Conservation (phyloP, 2,797 vertebrate genomes). For the Sarcophilus harrisii region DNA sequence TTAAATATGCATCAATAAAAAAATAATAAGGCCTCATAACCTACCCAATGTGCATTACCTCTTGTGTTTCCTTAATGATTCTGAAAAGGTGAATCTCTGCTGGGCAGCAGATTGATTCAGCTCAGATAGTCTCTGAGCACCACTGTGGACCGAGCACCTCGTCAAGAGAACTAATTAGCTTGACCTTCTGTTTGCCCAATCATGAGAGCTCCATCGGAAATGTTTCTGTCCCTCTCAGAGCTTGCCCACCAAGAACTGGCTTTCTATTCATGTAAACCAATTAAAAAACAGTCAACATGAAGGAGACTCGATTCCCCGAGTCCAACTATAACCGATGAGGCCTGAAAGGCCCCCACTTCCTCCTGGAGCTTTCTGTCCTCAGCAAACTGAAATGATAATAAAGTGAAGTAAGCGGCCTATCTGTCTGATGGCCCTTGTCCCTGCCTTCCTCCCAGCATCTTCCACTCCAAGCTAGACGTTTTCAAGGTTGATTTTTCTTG, state of each 20-base stretch:
- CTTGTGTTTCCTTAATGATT: slow-evolving; percentile 77
- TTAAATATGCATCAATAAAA: slow-evolving; percentile 53
- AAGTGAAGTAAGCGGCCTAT: background rate
- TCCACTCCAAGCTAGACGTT: background rate
- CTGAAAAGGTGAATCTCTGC: slow-evolving; percentile 71
- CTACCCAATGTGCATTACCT: slow-evolving; percentile 76
- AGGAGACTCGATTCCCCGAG: background rate
- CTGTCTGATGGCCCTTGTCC: background rate
- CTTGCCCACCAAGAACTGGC: slow-evolving; percentile 61
- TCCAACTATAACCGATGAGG: background rate
- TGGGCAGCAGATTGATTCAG: slow-evolving; percentile 70
- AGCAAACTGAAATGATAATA: background rate
- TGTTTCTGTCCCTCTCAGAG: slow-evolving; percentile 65
- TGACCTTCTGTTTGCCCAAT: slow-evolving; percentile 73
- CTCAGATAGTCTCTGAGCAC: slow-evolving; percentile 69
- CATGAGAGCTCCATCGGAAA: slow-evolving; percentile 74
- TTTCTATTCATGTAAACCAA: slow-evolving; percentile 50
- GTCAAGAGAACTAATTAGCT: slow-evolving; percentile 78
- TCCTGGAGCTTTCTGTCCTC: background rate
- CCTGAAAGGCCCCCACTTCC: background rate
- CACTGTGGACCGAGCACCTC: slow-evolving; percentile 66
- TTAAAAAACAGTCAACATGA: background rate
- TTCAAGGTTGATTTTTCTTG: slow-evolving; percentile 6
- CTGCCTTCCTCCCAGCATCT: background rate
- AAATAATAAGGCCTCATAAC: slow-evolving; percentile 72